Conservation (phyloP, 2,888 invertebrate genomes). For the Pyrrhosoma nymphula region DNA sequence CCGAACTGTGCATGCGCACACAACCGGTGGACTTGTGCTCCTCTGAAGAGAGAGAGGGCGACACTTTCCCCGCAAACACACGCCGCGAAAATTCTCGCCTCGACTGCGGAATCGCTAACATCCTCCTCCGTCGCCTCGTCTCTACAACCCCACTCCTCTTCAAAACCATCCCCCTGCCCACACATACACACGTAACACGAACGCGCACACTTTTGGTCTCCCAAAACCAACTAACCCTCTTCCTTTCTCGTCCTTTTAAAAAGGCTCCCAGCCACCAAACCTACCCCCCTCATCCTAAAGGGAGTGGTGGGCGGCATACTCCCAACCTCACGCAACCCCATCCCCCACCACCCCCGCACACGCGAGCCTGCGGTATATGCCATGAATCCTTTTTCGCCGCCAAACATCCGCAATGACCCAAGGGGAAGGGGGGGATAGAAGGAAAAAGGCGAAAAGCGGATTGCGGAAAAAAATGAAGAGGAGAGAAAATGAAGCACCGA, state of each 20-base stretch:
- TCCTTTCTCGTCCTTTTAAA: neutral
- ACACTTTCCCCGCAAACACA: neutral
- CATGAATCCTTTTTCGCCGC: neutral
- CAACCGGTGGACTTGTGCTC: neutral
- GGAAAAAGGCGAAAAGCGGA: slow-evolving; percentile 25
- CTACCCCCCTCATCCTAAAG: neutral
- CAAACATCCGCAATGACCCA: slow-evolving; percentile 7
- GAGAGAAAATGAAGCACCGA: neutral
- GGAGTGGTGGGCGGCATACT: neutral
- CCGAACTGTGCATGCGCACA: neutral
- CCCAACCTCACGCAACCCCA: too few relatives aligned
- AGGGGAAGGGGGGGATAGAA: too few relatives aligned
- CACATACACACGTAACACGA: too few relatives aligned
- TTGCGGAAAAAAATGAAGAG: neutral
- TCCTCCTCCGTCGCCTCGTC: neutral
- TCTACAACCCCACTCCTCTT: neutral
- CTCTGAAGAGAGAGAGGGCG: neutral
- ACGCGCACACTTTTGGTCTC: neutral
- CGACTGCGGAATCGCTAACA: neutral
- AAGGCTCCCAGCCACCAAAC: too few relatives aligned
- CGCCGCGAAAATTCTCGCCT: slow-evolving; percentile 22
- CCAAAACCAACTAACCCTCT: neutral
- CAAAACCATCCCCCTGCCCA: neutral
- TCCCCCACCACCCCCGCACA: neutral
- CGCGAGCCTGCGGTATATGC: neutral